These are phyloP conservation scores for Denticeps clupeoides DNA, from an alignment of 2,797 vertebrate species.

Conservation along the genomic window DNA sequence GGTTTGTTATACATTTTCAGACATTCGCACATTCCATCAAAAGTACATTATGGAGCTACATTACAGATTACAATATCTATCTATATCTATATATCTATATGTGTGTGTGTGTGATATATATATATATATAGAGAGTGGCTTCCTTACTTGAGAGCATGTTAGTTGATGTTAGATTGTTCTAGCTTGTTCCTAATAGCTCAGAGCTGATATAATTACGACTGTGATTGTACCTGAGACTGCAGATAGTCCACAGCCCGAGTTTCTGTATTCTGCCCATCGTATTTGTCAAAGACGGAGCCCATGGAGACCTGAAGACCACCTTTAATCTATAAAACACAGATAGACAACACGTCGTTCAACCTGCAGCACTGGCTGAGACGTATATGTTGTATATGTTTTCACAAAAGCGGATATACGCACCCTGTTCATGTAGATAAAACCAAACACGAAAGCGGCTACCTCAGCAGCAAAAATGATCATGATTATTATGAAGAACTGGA, in stretches of 20 bases:
- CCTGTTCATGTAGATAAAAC: conserved; percentile 61
- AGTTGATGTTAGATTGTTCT: too few relatives aligned
- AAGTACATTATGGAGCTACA: too few relatives aligned
- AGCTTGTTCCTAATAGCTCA: too few relatives aligned
- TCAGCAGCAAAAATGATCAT: conserved; percentile 66
- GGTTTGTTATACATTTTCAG: too few relatives aligned
- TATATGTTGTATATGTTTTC: background rate
- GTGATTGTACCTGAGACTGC: conserved; percentile 53
- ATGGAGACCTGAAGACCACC: conserved; percentile 48
- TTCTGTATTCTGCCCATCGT: conserved; percentile 43
- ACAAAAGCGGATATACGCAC: conserved; percentile 38
- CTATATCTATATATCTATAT: too few relatives aligned
- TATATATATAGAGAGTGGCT: too few relatives aligned
- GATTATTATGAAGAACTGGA: conserved; percentile 70
- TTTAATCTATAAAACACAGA: conserved; percentile 51
- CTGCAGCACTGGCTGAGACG: background rate
- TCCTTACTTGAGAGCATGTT: too few relatives aligned
- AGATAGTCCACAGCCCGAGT: conserved; percentile 52
- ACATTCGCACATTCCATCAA: too few relatives aligned
- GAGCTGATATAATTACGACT: too few relatives aligned
- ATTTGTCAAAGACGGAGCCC: conserved; percentile 50
- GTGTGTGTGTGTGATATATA: too few relatives aligned
- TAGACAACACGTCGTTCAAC: background rate
- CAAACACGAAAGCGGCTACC: conserved; percentile 59
- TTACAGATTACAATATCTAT: too few relatives aligned